phyloP scores from a whole-genome alignment of 2,888 invertebrate genomes.

The Agrenia bidenticulata region DNA sequence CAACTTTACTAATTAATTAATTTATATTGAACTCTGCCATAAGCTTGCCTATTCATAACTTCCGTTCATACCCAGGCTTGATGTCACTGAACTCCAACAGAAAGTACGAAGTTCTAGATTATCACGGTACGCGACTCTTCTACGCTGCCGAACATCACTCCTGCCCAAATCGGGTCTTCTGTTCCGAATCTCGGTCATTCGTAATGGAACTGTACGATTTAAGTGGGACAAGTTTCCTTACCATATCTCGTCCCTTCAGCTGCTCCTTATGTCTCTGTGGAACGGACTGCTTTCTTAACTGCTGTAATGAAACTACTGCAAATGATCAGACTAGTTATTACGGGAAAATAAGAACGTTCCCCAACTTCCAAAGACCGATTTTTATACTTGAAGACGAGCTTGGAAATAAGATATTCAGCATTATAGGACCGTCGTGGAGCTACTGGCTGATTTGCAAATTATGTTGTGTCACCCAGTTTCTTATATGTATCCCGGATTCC shows the following conservation, averaged over 20 bases:
- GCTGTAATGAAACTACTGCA: conserved; percentile 23
- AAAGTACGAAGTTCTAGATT: conserved; percentile 29
- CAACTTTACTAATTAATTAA: not conserved
- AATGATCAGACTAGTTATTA: conserved; percentile 16
- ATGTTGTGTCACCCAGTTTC: conserved; percentile 16
- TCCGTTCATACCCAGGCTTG: not conserved
- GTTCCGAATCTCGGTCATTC: conserved; percentile 22
- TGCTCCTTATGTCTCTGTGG: conserved; percentile 19
- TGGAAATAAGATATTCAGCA: conserved; percentile 10
- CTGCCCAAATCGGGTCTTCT: not conserved
- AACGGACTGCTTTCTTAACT: conserved; percentile 20
- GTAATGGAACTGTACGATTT: conserved; percentile 24
- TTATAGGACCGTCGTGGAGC: conserved; percentile 17
- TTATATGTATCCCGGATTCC: conserved; percentile 21
- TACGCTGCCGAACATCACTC: conserved; percentile 26
- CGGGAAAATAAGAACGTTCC: conserved; percentile 13
- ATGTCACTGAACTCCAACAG: not conserved
- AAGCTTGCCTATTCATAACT: too few species aligned
- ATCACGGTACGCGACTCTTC: conserved; percentile 20
- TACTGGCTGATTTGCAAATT: conserved; percentile 12
- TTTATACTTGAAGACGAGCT: conserved; percentile 16
- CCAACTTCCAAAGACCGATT: conserved; percentile 5
- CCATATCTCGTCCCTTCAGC: conserved; percentile 8
- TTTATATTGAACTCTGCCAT: too few species aligned
- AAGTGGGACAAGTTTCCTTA: conserved; percentile 17